A percentile compares a stretch with the other conserved stretches of the same genome.
phyloP scores from a whole-genome alignment of 2,888 invertebrate species.

The Danaus chrysippus region DNA sequence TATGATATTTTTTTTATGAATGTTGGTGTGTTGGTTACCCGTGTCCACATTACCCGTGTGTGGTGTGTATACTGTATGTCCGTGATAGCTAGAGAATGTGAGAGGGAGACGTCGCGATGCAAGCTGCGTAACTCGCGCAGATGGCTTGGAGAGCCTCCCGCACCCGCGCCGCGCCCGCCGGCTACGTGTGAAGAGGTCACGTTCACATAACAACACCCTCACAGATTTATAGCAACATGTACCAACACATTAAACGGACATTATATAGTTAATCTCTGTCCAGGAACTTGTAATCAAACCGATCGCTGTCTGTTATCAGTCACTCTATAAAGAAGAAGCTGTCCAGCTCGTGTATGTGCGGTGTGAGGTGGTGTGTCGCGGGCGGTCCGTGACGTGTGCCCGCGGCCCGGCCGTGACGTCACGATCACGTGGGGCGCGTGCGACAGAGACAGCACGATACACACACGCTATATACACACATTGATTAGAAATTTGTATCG shows the following conservation, averaged over 20 bases:
- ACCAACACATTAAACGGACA: too few species aligned
- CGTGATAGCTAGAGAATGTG: conserved; percentile 45
- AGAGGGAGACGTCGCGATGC: conserved; percentile 42
- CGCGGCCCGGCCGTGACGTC: conserved; percentile 61
- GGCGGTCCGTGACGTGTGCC: conserved; percentile 60
- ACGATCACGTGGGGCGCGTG: conserved; percentile 69
- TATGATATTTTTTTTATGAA: too few species aligned
- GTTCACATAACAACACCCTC: neutral
- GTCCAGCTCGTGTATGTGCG: conserved; percentile 31
- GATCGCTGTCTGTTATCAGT: too few species aligned
- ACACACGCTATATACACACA: conserved; percentile 61
- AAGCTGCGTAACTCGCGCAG: conserved; percentile 58
- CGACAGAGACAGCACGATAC: conserved; percentile 47
- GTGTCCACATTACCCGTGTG: neutral
- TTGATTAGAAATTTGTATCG: too few species aligned
- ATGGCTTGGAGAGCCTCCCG: conserved; percentile 45
- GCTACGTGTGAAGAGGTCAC: neutral
- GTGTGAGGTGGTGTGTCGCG: conserved; percentile 36
- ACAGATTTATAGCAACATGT: too few species aligned
- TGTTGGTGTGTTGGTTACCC: neutral
- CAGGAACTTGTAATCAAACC: too few species aligned
- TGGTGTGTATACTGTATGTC: conserved; percentile 22
- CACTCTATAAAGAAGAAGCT: neutral
- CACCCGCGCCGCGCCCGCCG: conserved; percentile 24
- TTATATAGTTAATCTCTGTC: too few species aligned